Evolutionary conservation across 2,113 vertebrate species (phyloP), one percentile per base, ranked within the genome.

Genomic region (Forbesichthys agassizii): DNA sequence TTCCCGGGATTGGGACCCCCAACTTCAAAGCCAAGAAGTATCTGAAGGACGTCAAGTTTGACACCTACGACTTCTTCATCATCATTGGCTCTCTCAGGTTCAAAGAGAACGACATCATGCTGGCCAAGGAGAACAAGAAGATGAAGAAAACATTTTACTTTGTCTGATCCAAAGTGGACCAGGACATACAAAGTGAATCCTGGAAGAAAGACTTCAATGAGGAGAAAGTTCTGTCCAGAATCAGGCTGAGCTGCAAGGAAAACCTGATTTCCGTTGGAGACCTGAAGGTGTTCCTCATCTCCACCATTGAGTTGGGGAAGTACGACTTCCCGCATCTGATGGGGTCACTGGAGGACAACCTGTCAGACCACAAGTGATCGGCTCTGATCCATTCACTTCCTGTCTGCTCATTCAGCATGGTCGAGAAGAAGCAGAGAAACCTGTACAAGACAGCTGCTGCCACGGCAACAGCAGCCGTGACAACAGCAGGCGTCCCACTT

Each of bases 61-160:
- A 80, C 16, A 82, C 46, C 20, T 93, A 89, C 0, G 89, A 93
- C 68, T 92, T 92, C 88, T 93, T 92, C 77, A 81, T 93, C 53
- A 84, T 92, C 10, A 77, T 93, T 1, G 88, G 75, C 0, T 78
- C 91, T 0, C 83, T 82, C 13, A 83, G 90, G 55, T 92, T 91
- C 47, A 88, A 77, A 52, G 71, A 86, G 7, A 82, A 84, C 55
- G 86, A 93, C 61, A 75, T 71, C 42, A 83, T 81, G 66, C 66
- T 91, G 80, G 91, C 92, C 16, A n/a, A 71, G 0, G 86, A 88
- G 74, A 91, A 93, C 58, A 72, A 77, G 73, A 70, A 65, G 20
- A 85, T 74, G 72, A 89, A 89, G 14, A 92, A 92, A 76, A 80
- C 68, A 18, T 90, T 93, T 80, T 93, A 91, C 77, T 88, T 93